Evolutionary conservation across 2,113 vertebrate species (phyloP).

Genomic region (Gavia stellata): DNA sequence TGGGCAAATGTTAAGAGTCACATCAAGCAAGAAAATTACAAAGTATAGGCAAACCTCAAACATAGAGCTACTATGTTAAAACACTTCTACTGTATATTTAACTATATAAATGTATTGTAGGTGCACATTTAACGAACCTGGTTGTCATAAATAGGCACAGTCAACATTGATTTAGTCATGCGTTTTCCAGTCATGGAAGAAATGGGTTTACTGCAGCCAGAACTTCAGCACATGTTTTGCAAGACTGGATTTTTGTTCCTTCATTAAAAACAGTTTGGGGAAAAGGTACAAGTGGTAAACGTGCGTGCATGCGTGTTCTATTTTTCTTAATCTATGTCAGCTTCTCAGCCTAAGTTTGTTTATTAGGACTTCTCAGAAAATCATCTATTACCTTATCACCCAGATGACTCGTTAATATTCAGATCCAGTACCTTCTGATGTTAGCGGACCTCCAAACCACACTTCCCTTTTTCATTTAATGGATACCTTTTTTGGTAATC

Average conservation of each 20-base stretch:
- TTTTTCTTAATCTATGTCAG: neutral
- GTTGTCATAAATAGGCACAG: conserved; percentile 80
- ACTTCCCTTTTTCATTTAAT: neutral
- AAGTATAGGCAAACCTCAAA: conserved; percentile 45
- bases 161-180: conserved; percentile 37
- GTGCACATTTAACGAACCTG: conserved; percentile 4
- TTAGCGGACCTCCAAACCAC: neutral
- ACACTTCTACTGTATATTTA: neutral
- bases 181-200: neutral
- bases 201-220: neutral
- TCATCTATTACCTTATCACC: neutral
- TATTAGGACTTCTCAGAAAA: neutral
- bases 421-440: neutral
- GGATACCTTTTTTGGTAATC: neutral
- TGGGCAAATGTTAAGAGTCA: conserved; percentile 66
- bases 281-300: neutral
- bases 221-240: neutral
- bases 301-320: neutral
- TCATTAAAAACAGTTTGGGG: neutral
- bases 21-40: conserved; percentile 61
- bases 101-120: neutral
- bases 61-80: conserved; percentile 10
- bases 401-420: neutral
- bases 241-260: neutral
- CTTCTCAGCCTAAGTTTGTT: neutral